phyloP scores from a whole-genome alignment of 2,113 vertebrate species.

The Sprattus sprattus region DNA sequence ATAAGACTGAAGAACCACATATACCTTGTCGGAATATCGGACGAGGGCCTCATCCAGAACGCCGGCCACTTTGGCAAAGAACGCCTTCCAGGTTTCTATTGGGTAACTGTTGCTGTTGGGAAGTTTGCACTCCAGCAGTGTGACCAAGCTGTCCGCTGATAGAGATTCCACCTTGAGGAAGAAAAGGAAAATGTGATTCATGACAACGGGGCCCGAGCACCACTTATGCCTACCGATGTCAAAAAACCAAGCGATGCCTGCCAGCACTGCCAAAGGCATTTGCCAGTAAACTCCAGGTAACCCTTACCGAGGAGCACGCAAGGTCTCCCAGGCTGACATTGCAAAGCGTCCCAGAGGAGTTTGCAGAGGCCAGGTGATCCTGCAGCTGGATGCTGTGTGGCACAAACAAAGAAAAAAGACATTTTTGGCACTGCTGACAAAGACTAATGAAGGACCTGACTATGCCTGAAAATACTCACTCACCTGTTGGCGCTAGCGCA shows the following conservation, averaged over 20 bases:
- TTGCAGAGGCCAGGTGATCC: not conserved
- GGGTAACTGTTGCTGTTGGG: slow-evolving; percentile 2
- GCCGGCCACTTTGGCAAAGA: slow-evolving; percentile 46
- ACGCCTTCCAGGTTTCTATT: slow-evolving; percentile 52
- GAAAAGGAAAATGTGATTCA: not conserved
- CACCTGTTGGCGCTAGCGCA: slow-evolving; percentile 40
- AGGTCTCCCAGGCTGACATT: slow-evolving; percentile 38
- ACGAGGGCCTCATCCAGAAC: slow-evolving; percentile 48
- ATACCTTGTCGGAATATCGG: slow-evolving; percentile 41
- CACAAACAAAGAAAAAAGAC: not conserved
- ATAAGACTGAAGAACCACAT: not conserved
- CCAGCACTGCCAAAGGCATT: not conserved
- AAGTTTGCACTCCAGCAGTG: slow-evolving; percentile 40
- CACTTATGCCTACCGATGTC: not conserved
- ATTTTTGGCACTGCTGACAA: not conserved
- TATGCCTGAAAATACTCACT: not conserved
- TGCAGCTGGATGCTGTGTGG: not conserved
- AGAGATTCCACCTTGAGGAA: slow-evolving; percentile 33
- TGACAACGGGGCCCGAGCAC: not conserved
- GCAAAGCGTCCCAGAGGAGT: slow-evolving; percentile 34
- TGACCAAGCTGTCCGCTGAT: slow-evolving; percentile 39
- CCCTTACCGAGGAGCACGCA: slow-evolving; percentile 51
- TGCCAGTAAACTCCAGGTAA: not conserved
- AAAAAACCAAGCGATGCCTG: not conserved
- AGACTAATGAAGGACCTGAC: not conserved